These are phyloP conservation scores for Neosalanx taihuensis DNA, from an alignment of 2,797 vertebrate genomes.

Conservation along the genomic window DNA sequence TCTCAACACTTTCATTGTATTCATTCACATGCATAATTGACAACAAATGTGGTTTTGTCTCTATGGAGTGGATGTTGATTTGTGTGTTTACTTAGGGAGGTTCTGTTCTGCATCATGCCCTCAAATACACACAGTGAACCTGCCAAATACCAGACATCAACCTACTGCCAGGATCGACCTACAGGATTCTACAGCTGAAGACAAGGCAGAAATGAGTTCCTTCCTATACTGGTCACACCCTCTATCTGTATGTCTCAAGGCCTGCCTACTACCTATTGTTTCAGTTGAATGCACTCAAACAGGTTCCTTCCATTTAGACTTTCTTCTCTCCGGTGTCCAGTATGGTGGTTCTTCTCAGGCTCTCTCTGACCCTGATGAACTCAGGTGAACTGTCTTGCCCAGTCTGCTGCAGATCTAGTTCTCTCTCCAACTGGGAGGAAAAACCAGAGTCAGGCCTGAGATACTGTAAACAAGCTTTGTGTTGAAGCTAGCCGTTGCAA, in stretches of 20 bases:
- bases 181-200: background rate
- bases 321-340: conserved; percentile 60
- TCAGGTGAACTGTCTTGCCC: conserved; percentile 75
- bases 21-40: too few species aligned
- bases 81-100: background rate
- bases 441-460: too few species aligned
- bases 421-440: conserved; percentile 75
- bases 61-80: background rate
- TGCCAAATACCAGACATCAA: background rate
- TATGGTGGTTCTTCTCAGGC: conserved; percentile 74
- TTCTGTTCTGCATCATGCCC: background rate
- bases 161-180: background rate
- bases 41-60: too few species aligned
- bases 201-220: background rate
- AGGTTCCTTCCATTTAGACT: conserved; percentile 42
- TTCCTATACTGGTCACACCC: background rate
- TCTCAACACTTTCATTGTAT: too few species aligned
- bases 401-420: conserved; percentile 59
- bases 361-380: conserved; percentile 85
- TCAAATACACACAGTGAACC: background rate
- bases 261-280: background rate
- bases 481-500: too few species aligned
- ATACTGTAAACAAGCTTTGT: too few species aligned
- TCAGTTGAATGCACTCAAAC: too few species aligned
- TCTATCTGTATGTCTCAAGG: background rate